Conservation (phyloP, 2,888 invertebrate species). For the Malthinus seriepunctatus region DNA sequence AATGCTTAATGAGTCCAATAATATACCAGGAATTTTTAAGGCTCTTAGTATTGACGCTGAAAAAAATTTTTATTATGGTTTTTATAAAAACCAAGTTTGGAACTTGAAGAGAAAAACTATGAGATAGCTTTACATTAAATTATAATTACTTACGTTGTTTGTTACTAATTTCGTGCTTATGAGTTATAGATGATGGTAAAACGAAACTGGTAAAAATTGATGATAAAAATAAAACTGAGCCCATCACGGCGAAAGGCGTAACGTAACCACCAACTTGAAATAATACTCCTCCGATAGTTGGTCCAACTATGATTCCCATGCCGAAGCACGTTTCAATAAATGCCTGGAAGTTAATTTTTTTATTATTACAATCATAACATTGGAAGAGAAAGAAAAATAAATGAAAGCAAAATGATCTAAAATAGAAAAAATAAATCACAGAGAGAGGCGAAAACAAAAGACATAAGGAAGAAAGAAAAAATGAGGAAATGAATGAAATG, state of each 20-base stretch:
- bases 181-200: slow-evolving; percentile 65
- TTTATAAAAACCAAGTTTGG: not conserved
- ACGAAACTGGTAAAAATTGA: slow-evolving; percentile 74
- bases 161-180: slow-evolving; percentile 58
- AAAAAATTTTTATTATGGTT: too few relatives aligned
- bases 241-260: slow-evolving; percentile 80
- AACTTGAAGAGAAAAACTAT: not conserved
- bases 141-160: slow-evolving; percentile 64
- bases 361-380: too few relatives aligned
- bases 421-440: too few relatives aligned
- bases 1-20: slow-evolving; percentile 71
- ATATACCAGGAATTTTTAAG: slow-evolving; percentile 72
- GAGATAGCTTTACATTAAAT: too few relatives aligned
- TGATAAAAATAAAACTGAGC: slow-evolving; percentile 71
- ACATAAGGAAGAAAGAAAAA: too few relatives aligned
- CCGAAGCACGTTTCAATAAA: slow-evolving; percentile 88
- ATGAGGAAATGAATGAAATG: too few relatives aligned
- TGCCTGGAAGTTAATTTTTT: slow-evolving; percentile 57
- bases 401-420: too few relatives aligned
- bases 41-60: slow-evolving; percentile 67
- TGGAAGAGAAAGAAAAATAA: too few relatives aligned
- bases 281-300: slow-evolving; percentile 84
- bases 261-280: slow-evolving; percentile 79
- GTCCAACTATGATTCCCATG: slow-evolving; percentile 83
- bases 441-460: too few relatives aligned